A percentile compares a stretch with the other conserved stretches of the same genome.
Conservation (phyloP, 37 sponge, comb jelly and placozoan genomes). For the Trichoplax adhaerens region DNA sequence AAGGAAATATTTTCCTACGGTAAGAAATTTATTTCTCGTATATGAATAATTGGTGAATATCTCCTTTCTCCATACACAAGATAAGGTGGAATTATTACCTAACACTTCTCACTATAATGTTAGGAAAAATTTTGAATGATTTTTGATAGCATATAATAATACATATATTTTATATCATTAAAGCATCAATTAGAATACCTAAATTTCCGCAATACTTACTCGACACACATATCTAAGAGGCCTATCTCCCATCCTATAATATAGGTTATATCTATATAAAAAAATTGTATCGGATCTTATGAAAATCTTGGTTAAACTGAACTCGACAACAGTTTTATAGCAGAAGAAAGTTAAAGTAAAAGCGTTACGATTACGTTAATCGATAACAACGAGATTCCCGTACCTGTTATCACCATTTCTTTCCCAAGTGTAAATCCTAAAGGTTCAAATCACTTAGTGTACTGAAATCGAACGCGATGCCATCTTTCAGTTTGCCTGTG, state of each 20-base stretch:
- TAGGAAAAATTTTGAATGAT: background rate
- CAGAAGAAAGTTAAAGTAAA: too few species aligned
- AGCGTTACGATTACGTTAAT: too few species aligned
- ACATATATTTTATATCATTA: background rate
- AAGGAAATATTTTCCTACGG: background rate
- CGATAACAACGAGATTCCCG: background rate
- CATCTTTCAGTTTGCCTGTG: background rate
- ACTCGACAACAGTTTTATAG: too few species aligned
- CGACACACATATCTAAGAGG: slow-evolving; percentile 47
- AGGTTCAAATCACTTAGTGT: slow-evolving; percentile 18
- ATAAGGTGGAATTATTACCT: slow-evolving; percentile 50
- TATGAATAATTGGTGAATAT: slow-evolving; percentile 23
- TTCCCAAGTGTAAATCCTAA: slow-evolving; percentile 34
- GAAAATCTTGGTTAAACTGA: too few species aligned
- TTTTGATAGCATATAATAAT: background rate
- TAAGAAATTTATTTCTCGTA: slow-evolving; percentile 7
- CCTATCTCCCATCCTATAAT: slow-evolving; percentile 56
- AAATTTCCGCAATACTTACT: slow-evolving; percentile 13
- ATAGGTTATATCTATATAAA: background rate
- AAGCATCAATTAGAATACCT: too few species aligned
- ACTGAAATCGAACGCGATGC: slow-evolving; percentile 55
- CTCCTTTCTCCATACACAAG: slow-evolving; percentile 44
- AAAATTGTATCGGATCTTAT: too few species aligned
- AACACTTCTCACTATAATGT: slow-evolving; percentile 31
- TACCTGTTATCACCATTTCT: slow-evolving; percentile 46